These are phyloP conservation scores for Patella ulyssiponensis DNA, from an alignment of 2,888 invertebrate genomes.

Conservation along the genomic window DNA sequence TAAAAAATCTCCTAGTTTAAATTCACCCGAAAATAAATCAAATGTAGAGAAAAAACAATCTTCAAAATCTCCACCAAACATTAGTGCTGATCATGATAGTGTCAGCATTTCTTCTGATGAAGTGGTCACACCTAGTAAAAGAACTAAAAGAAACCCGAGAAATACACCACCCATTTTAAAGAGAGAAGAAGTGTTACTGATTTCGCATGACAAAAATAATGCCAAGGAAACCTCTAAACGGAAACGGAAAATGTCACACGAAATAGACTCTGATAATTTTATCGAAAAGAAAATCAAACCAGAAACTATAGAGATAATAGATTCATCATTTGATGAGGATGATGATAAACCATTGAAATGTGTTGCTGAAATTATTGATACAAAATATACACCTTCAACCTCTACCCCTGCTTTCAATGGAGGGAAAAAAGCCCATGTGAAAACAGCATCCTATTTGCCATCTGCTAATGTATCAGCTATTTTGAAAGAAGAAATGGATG, in stretches of 20 bases:
- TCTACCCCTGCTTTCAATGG: not conserved
- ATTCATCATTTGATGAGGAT: not conserved
- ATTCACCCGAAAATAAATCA: not conserved
- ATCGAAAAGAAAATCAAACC: not conserved
- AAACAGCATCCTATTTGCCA: not conserved
- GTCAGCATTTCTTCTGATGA: not conserved
- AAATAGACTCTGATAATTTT: not conserved
- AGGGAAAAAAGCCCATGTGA: not conserved
- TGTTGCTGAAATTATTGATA: not conserved
- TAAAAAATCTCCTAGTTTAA: too few species aligned
- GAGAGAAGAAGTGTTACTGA: not conserved
- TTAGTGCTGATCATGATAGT: not conserved
- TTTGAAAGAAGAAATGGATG: not conserved
- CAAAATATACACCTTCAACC: constrained; percentile 1
- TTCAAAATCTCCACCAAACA: not conserved
- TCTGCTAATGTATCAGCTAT: not conserved
- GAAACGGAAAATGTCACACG: not conserved
- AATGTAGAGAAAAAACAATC: not conserved
- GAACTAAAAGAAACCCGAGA: not conserved
- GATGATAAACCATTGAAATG: constrained; percentile 1
- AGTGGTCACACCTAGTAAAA: constrained; percentile 8
- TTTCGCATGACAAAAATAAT: not conserved
- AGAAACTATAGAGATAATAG: not conserved
- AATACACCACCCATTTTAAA: constrained; percentile 17
- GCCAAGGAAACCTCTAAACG: not conserved